A percentile compares a stretch with the other conserved stretches of the same genome.
These are phyloP conservation scores for Pseudococcus longispinus DNA, from an alignment of 2,888 invertebrate species.

Conservation along the genomic window DNA sequence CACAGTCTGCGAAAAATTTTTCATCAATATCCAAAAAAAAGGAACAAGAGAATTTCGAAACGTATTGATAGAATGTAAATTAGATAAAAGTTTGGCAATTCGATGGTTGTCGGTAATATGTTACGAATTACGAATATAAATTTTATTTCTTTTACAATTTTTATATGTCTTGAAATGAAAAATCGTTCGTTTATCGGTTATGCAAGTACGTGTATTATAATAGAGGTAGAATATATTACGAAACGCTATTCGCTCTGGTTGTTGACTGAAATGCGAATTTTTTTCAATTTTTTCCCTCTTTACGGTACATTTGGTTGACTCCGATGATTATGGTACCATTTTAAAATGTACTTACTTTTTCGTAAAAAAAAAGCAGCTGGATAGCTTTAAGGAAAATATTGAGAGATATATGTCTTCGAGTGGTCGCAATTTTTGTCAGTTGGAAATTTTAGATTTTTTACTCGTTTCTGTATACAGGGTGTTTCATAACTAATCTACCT, in stretches of 20 bases:
- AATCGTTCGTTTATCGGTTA: neutral
- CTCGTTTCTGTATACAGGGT: neutral
- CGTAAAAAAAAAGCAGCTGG: neutral
- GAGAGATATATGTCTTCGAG: neutral
- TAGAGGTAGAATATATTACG: neutral
- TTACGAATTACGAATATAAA: constrained; percentile 8
- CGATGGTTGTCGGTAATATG: neutral
- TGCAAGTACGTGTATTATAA: neutral
- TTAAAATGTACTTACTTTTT: neutral
- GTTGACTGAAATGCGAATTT: neutral
- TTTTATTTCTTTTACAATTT: neutral
- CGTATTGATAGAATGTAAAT: neutral
- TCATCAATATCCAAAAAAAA: neutral
- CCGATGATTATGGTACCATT: neutral
- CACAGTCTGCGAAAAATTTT: neutral
- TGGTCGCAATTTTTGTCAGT: neutral
- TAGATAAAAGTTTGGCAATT: neutral
- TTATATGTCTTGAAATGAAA: neutral
- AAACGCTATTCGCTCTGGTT: neutral
- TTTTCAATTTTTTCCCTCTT: neutral
- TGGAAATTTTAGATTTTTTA: neutral
- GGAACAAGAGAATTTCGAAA: neutral
- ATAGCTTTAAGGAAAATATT: neutral
- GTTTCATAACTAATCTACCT: too few relatives aligned
- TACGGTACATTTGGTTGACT: neutral